A percentile compares a stretch with the other conserved stretches of the same genome.
Conservation (phyloP, 1,140 invertebrate species). For the Eupristina koningsbergeri region DNA sequence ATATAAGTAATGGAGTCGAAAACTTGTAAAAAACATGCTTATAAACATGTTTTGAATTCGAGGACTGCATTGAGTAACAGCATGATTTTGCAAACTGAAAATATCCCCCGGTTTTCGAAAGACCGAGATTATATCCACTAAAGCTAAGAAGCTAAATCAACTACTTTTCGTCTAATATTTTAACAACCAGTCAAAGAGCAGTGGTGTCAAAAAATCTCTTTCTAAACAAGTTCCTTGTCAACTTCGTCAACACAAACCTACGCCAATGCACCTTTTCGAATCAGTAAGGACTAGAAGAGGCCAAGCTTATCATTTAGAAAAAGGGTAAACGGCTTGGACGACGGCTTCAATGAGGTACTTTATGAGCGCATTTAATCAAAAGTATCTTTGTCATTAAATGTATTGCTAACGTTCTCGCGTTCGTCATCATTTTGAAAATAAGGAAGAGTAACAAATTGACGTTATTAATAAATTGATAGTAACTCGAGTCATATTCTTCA, state of each 20-base stretch:
- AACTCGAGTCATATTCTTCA: neutral
- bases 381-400: constrained; percentile 44
- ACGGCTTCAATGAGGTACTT: constrained; percentile 46
- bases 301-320: constrained; percentile 49
- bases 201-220: neutral
- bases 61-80: neutral
- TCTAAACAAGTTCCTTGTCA: constrained; percentile 12
- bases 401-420: neutral
- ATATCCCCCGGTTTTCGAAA: neutral
- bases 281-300: neutral
- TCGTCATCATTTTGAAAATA: constrained; percentile 10
- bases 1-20: neutral
- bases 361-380: constrained; percentile 44
- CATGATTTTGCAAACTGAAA: neutral
- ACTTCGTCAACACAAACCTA: neutral
- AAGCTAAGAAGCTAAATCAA: neutral
- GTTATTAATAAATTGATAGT: constrained; percentile 40
- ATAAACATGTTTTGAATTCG: neutral
- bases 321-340: constrained; percentile 19
- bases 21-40: neutral
- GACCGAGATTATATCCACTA: neutral
- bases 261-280: neutral
- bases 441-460: constrained; percentile 11
- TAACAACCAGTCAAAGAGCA: constrained; percentile 21
- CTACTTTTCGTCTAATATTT: constrained; percentile 13